phyloP scores from a whole-genome alignment of 2,888 invertebrate species.

The Epinotia nisella region DNA sequence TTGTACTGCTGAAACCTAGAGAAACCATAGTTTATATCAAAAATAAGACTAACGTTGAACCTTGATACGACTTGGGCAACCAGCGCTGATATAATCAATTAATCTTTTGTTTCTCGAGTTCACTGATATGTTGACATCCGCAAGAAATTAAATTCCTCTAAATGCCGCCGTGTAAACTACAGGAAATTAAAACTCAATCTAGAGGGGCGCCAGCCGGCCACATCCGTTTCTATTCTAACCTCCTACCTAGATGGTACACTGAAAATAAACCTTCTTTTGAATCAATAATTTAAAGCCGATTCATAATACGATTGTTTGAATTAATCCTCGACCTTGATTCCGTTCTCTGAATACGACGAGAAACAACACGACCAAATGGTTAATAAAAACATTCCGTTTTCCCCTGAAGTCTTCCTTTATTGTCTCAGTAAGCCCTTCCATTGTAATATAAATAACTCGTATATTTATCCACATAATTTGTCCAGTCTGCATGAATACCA shows the following conservation, averaged over 20 bases:
- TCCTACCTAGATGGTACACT: slow-evolving; percentile 38
- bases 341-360: slow-evolving; percentile 29
- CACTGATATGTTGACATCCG: slow-evolving; percentile 28
- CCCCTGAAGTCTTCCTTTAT: slow-evolving; percentile 12
- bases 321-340: slow-evolving; percentile 33
- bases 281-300: slow-evolving; percentile 40
- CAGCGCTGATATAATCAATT: background rate
- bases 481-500: background rate
- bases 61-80: background rate
- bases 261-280: slow-evolving; percentile 55
- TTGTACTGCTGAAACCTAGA: slow-evolving; percentile 86
- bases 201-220: slow-evolving; percentile 54
- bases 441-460: slow-evolving; percentile 1
- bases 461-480: background rate
- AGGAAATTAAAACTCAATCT: slow-evolving; percentile 51
- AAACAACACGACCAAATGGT: slow-evolving; percentile 37
- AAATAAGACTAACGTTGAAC: slow-evolving; percentile 52
- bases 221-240: slow-evolving; percentile 54
- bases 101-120: slow-evolving; percentile 27
- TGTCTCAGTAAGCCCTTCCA: slow-evolving; percentile 9
- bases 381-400: slow-evolving; percentile 31
- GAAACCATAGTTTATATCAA: slow-evolving; percentile 80
- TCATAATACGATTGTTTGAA: slow-evolving; percentile 36
- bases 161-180: slow-evolving; percentile 48
- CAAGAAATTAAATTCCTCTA: slow-evolving; percentile 48